Percentiles rank a stretch among this genome's conserved stretches.
Conservation (phyloP, 2,113 vertebrate species). For the Alosa alosa region DNA sequence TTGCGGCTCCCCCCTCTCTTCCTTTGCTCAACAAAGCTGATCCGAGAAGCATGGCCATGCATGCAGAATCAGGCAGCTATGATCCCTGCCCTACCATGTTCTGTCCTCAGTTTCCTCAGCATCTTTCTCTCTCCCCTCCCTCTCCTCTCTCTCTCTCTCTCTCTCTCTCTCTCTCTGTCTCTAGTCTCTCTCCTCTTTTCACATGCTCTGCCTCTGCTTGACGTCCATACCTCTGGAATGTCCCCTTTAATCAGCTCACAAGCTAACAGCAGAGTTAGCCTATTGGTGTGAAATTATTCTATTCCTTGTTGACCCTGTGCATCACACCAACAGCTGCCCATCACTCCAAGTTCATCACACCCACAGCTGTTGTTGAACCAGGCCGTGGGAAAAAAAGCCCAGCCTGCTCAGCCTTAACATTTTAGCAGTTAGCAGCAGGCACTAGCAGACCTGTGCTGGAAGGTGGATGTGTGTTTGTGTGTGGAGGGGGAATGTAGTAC, state of each 20-base stretch:
- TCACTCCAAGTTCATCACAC: neutral
- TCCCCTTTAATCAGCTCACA: neutral
- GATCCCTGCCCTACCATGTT: neutral
- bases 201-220: neutral
- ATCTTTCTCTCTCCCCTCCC: neutral
- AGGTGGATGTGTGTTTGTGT: neutral
- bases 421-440: no score
- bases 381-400: neutral
- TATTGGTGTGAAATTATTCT: constrained; percentile 15
- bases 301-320: constrained; percentile 40
- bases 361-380: constrained; percentile 30
- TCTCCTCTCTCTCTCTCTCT: neutral
- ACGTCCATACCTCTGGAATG: neutral
- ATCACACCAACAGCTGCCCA: constrained; percentile 29
- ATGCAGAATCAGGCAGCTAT: neutral
- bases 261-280: constrained; percentile 35
- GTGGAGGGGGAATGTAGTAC: neutral
- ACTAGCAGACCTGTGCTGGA: no score
- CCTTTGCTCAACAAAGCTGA: neutral
- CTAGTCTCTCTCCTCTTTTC: neutral
- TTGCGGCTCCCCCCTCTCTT: constrained; percentile 19
- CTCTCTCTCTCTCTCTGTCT: neutral
- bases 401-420: neutral
- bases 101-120: neutral
- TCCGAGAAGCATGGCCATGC: neutral